Conservation (phyloP, 2,113 vertebrate genomes). For the Ursus arctos region DNA sequence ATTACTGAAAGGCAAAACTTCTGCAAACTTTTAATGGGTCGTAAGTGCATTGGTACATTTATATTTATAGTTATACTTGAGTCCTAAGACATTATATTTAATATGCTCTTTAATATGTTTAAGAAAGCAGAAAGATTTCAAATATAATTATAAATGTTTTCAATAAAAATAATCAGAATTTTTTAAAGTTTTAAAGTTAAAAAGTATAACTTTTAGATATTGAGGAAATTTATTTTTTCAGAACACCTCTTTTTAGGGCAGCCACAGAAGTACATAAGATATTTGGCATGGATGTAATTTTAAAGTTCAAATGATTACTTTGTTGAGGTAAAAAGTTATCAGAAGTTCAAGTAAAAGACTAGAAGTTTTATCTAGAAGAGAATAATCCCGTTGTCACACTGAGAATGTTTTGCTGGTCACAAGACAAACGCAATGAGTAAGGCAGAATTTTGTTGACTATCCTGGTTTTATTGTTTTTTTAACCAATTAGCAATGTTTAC, state of each 20-base stretch:
- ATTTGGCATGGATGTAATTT: constrained; percentile 5
- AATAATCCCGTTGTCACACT: background rate
- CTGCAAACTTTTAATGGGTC: constrained; percentile 54
- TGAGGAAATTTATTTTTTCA: constrained; percentile 56
- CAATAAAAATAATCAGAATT: constrained; percentile 49
- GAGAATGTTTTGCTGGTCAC: constrained; percentile 4
- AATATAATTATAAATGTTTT: constrained; percentile 55
- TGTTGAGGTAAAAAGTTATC: constrained; percentile 43
- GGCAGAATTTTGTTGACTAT: background rate
- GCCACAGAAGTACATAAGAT: constrained; percentile 11
- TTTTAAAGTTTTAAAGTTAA: constrained; percentile 33
- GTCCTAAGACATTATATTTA: constrained; percentile 68
- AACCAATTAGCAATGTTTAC: background rate
- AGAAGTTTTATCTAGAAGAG: constrained; percentile 7
- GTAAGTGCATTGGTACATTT: constrained; percentile 32
- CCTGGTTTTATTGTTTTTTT: constrained; percentile 64
- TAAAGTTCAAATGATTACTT: constrained; percentile 25
- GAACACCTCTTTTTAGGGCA: constrained; percentile 15
- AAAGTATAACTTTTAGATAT: constrained; percentile 49
- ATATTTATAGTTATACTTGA: constrained; percentile 52
- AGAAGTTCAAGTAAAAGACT: constrained; percentile 44
- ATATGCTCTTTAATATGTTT: constrained; percentile 37
- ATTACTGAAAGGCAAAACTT: constrained; percentile 55
- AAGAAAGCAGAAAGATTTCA: constrained; percentile 40
- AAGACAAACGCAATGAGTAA: background rate